These are phyloP conservation scores for Heliconius hermathena DNA, from an alignment of 1,140 invertebrate genomes.

Conservation along the genomic window DNA sequence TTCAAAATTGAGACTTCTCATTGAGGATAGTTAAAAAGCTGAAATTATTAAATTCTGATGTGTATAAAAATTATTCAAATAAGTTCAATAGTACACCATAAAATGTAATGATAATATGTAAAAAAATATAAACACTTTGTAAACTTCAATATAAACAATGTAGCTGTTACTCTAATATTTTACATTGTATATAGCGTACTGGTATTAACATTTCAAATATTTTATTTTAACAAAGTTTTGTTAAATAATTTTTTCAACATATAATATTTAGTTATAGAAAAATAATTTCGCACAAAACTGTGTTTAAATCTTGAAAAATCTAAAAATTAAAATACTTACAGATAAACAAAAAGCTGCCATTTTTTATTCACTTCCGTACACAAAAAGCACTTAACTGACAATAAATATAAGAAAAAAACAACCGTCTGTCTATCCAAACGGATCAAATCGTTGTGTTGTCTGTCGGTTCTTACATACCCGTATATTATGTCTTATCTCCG, in stretches of 20 bases:
- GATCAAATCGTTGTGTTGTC: slow-evolving; percentile 12
- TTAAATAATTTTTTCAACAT: no score
- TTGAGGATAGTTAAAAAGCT: no score
- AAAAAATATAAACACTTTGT: neutral
- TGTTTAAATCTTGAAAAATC: no score
- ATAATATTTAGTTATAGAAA: neutral
- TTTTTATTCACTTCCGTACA: slow-evolving; percentile 20
- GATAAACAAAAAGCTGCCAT: slow-evolving; percentile 18
- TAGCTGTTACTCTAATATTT: neutral
- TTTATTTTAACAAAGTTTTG: no score
- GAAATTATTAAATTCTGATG: no score
- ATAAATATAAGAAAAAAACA: slow-evolving; percentile 17
- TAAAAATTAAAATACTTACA: neutral
- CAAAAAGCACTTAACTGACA: slow-evolving; percentile 9
- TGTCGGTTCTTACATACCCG: slow-evolving; percentile 11
- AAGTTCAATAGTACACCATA: neutral
- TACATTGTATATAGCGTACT: no score
- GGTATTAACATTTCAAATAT: no score
- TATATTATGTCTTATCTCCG: slow-evolving; percentile 29
- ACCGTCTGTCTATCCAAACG: slow-evolving; percentile 11
- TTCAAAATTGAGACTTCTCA: no score
- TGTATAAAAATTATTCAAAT: no score
- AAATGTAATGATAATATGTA: neutral
- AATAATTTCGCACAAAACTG: neutral
- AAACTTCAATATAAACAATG: neutral